Conservation (phyloP, 2,797 vertebrate genomes). For the Lateolabrax maculatus region DNA sequence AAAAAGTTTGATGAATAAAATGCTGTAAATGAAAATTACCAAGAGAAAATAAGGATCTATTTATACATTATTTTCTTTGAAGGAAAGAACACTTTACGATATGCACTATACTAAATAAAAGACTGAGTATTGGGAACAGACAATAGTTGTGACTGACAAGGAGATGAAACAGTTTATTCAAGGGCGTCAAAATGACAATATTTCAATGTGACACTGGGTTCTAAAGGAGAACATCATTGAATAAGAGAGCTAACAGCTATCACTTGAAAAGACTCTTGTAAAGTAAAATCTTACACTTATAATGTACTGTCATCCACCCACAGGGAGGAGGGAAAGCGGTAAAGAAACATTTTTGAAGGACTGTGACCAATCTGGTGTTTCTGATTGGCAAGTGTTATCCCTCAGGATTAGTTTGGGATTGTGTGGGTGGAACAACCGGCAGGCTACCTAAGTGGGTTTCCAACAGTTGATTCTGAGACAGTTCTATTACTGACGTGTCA, state of each 20-base stretch:
- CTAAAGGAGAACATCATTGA: conserved; percentile 50
- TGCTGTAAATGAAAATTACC: conserved; percentile 42
- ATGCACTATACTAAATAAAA: conserved; percentile 44
- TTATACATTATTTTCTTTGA: conserved; percentile 42
- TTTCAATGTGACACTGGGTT: conserved; percentile 69
- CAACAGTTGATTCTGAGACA: conserved; percentile 55
- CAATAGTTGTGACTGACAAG: conserved; percentile 71
- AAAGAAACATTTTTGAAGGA: conserved; percentile 63
- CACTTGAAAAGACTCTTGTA: conserved; percentile 54
- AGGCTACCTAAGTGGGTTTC: conserved; percentile 54
- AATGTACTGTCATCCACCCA: conserved; percentile 69
- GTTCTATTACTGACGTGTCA: conserved; percentile 73
- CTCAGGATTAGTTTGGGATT: conserved; percentile 59
- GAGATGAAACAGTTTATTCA: conserved; percentile 73
- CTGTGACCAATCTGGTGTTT: conserved; percentile 67
- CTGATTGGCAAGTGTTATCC: conserved; percentile 76
- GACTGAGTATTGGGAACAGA: conserved; percentile 42
- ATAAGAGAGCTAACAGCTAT: conserved; percentile 68
- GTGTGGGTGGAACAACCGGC: conserved; percentile 59
- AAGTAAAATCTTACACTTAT: conserved; percentile 76
- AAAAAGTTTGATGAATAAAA: conserved; percentile 14
- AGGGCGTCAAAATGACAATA: conserved; percentile 69
- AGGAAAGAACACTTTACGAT: conserved; percentile 34
- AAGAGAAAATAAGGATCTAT: conserved; percentile 47
- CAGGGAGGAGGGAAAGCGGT: conserved; percentile 43